Evolutionary conservation across 2,888 invertebrate species (phyloP), one percentile per base, ranked within the genome.

Genomic region (Belgica antarctica): DNA sequence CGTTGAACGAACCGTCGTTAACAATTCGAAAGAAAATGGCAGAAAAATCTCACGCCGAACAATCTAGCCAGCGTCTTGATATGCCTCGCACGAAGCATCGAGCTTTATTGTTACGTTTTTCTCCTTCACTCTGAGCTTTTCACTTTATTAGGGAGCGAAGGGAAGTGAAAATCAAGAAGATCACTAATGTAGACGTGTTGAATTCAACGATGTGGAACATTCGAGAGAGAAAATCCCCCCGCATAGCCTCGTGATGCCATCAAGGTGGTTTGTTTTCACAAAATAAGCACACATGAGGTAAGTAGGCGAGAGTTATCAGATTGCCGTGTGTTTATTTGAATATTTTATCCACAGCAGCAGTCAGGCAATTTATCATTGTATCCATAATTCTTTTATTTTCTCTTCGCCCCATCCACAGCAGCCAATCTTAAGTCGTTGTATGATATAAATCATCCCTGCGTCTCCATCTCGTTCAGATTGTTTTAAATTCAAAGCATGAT

Each of bases 351-450:
- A 10, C 41, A 25, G 2, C 57, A 59, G 25, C 12, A 59, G 4
- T n/a, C 12, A 22, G 19, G 65, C 27, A 65, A 65, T 65, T 65
- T 65, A 65, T 65, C 65, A 65, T 65, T 65, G 65, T 65, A 65
- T 65, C 65, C 65, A 47, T 65, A 65, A 65, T 65, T 65, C 65
- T 65, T 47, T 27, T 46, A 65, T 47, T 47, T 65, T 28, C 65
- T 27, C 41, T 19, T 41, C 46, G 22, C 24, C 27, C 10, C 25
- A 65, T 65, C 3, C 15, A 24, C 62, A 62, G 25, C 7, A 46
- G 15, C 3, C 12, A 17, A 7, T 7, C 59, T 17, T 27, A 46
- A 27, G 19, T 63, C 36, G 17, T 63, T 46, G 41, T 65, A 47
- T 65, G 65, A 65, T 65, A n/a, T n/a, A 65, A 65, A 65, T 65